Conservation (phyloP, 2,113 vertebrate species). For the Cranoglanis bouderius region DNA sequence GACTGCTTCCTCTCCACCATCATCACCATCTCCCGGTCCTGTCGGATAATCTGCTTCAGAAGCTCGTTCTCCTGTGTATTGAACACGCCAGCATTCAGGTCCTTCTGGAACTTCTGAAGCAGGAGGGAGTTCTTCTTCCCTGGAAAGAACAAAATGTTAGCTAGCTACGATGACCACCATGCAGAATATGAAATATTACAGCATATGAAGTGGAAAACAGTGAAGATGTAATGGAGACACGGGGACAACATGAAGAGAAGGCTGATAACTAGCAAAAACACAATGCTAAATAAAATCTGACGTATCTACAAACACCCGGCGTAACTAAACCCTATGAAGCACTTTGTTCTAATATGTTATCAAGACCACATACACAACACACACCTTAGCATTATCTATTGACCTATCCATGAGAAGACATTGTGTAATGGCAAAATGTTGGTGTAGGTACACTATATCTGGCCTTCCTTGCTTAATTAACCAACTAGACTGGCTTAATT, state of each 20-base stretch:
- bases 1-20: constrained; percentile 82
- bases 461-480: not conserved
- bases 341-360: not conserved
- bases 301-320: not conserved
- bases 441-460: not conserved
- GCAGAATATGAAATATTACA: not conserved
- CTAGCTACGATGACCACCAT: constrained; percentile 10
- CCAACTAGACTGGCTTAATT: not conserved
- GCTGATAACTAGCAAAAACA: constrained; percentile 1
- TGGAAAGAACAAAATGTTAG: constrained; percentile 63
- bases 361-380: constrained; percentile 2
- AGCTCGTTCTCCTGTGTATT: constrained; percentile 99
- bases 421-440: not conserved
- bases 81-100: constrained; percentile 97
- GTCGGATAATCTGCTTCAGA: constrained; percentile 97
- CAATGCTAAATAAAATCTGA: not conserved
- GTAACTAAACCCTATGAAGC: not conserved
- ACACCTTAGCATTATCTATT: not conserved
- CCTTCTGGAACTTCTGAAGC: constrained; percentile 98
- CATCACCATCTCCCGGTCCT: constrained; percentile 96
- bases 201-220: not conserved
- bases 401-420: not conserved
- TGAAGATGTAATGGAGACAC: constrained; percentile 19
- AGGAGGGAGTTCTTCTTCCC: constrained; percentile 98
- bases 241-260: not conserved